A percentile compares a stretch with the other conserved stretches of the same genome.
phyloP scores from a whole-genome alignment of 2,113 vertebrate species.

The Sceloporus tristichus region DNA sequence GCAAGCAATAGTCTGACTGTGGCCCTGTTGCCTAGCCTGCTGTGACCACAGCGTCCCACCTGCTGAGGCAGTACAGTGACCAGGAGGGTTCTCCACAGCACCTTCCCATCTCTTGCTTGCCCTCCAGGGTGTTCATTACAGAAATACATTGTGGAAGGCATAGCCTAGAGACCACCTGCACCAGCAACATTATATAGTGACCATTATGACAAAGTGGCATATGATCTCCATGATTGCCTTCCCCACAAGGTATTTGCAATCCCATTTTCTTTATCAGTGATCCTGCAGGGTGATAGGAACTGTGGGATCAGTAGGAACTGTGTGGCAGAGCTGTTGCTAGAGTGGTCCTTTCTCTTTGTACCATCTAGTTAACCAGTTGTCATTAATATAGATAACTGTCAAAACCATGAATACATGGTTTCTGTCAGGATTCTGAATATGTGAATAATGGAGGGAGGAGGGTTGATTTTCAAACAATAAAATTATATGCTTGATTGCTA shows the following conservation, averaged over 20 bases:
- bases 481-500: neutral
- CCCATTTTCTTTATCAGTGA: too few species aligned
- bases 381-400: neutral
- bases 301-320: neutral
- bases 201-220: neutral
- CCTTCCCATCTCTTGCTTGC: too few species aligned
- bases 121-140: too few species aligned
- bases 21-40: too few species aligned
- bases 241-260: neutral
- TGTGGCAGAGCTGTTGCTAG: neutral
- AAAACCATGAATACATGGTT: too few species aligned
- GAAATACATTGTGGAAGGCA: neutral
- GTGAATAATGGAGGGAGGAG: too few species aligned
- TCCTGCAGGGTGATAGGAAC: neutral
- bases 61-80: too few species aligned
- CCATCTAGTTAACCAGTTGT: neutral
- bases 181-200: neutral
- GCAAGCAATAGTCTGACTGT: too few species aligned
- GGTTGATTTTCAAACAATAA: neutral
- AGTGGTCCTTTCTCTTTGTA: neutral
- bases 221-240: neutral
- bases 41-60: too few species aligned
- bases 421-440: too few species aligned
- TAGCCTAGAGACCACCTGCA: neutral
- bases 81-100: too few species aligned